Base-by-base conservation (phyloP, 2,888 invertebrate species). In the Drosophila fulvimacula region DNA sequence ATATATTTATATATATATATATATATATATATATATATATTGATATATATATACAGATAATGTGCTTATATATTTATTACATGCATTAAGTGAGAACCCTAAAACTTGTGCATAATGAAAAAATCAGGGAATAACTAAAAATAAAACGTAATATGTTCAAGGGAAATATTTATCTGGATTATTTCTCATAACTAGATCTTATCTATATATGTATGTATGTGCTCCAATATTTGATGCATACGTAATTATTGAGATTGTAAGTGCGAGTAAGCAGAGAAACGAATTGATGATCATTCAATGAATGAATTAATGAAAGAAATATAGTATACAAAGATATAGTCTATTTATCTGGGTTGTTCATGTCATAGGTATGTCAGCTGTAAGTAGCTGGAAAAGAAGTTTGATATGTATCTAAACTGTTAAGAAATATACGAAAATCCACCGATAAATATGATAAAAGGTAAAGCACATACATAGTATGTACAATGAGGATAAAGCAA, bases 1-100 rank as follows among this genome's bases (percentile, higher is more conserved):
- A 6, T 27, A 27, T 30, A 30, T 30, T 10, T 36, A 21, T 21
- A 32, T 32, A 30, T 48, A 32, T 32, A 32, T 48, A 32, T 19
- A 52, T 21, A 46, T 19, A 46, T 13, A 42, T 24, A 48, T 15
- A 19, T 38, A 46, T 34, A 21, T 41, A 39, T 9, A 52, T 39
- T 44, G 27, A 21, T 52, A 49, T 32, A 57, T 24, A 38, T n/a
- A 39, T 19, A 36, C 11, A 27, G 11, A 48, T 30, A 30, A 30
- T 30, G 3, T 30, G 10, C 7, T 10, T 30, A 2, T 30, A 30
- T 10, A 30, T 30, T 10, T 9, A 3, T 30, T 10, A 30, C 30
- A 30, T 30, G 30, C 30, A 30, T 30, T 10, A 5, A 30, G 30
- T 30, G 10, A 30, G 9, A 30, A 30, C 30, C 27, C 30, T 30